These are phyloP conservation scores for Drosophila trichaetosa DNA, from an alignment of 2,888 invertebrate genomes.

Conservation along the genomic window DNA sequence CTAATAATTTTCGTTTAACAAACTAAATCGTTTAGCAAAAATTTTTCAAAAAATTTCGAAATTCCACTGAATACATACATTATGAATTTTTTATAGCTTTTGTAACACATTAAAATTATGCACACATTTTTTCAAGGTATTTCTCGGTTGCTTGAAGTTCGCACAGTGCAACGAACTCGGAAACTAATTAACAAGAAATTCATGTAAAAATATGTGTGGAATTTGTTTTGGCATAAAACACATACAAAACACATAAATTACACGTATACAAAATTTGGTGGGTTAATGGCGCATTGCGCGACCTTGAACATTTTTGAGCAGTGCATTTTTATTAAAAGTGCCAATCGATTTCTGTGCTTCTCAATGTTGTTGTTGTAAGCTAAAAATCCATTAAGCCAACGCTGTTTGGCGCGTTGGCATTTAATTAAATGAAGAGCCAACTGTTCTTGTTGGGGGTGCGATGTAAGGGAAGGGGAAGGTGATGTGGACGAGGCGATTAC, in stretches of 20 bases:
- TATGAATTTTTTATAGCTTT: background rate
- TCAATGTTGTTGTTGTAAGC: slow-evolving; percentile 13
- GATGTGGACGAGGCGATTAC: slow-evolving; percentile 8
- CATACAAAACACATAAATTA: background rate
- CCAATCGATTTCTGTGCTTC: slow-evolving; percentile 27
- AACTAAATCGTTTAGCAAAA: background rate
- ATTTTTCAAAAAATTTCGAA: background rate
- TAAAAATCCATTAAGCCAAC: slow-evolving; percentile 53
- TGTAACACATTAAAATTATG: background rate
- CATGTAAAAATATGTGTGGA: slow-evolving; percentile 9
- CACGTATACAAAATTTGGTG: background rate
- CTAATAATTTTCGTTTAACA: background rate
- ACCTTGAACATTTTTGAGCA: slow-evolving; percentile 30
- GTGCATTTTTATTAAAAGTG: slow-evolving; percentile 11
- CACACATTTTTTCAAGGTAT: slow-evolving; percentile 23
- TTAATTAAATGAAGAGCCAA: slow-evolving; percentile 52
- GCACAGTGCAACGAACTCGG: slow-evolving; percentile 55
- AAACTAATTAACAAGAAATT: slow-evolving; percentile 26
- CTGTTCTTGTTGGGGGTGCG: slow-evolving; percentile 28
- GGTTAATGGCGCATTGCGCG: slow-evolving; percentile 13
- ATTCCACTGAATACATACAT: background rate
- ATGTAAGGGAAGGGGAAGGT: slow-evolving; percentile 14
- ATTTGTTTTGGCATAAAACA: slow-evolving; percentile 14
- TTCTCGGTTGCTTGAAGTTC: slow-evolving; percentile 10
- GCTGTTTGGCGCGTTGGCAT: slow-evolving; percentile 24